Evolutionary conservation across 2,888 invertebrate genomes (phyloP).

Genomic region (Lordiphosa andalusiaca): DNA sequence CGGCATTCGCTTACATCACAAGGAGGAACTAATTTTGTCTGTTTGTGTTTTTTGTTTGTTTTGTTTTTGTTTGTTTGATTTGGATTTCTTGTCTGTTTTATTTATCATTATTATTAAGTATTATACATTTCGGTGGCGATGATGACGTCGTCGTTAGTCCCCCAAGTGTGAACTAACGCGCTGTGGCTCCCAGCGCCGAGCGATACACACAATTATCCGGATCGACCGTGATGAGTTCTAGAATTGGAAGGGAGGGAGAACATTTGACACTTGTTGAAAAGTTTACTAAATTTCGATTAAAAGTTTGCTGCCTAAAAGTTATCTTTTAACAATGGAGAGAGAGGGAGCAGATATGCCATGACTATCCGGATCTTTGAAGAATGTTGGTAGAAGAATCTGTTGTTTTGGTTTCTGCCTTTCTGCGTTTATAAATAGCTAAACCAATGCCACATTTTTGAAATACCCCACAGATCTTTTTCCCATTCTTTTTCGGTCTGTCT

Average conservation of each 20-base stretch:
- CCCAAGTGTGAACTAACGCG: slow-evolving; percentile 21
- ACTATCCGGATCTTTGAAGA: too few species aligned
- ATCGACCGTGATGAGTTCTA: slow-evolving; percentile 57
- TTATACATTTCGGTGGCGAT: neutral
- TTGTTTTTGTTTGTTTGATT: neutral
- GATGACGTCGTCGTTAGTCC: slow-evolving; percentile 26
- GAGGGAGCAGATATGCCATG: too few species aligned
- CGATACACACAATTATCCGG: slow-evolving; percentile 52
- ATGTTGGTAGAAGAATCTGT: too few species aligned
- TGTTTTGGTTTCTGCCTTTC: too few species aligned
- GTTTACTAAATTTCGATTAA: too few species aligned
- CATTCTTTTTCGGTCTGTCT: too few species aligned
- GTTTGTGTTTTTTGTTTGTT: slow-evolving; percentile 16
- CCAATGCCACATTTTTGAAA: too few species aligned
- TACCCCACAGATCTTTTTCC: too few species aligned
- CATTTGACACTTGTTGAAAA: neutral
- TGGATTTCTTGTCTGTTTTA: neutral
- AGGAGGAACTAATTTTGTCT: slow-evolving; percentile 33
- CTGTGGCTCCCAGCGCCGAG: slow-evolving; percentile 43
- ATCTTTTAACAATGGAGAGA: too few species aligned
- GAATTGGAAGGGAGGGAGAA: neutral
- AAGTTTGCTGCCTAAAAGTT: too few species aligned
- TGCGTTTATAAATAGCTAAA: too few species aligned
- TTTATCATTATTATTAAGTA: neutral
- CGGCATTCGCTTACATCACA: slow-evolving; percentile 37